A percentile compares a stretch with the other conserved stretches of the same genome.
These are phyloP conservation scores for Eulemur coronatus DNA, from an alignment of 2,797 vertebrate genomes.

Conservation along the genomic window DNA sequence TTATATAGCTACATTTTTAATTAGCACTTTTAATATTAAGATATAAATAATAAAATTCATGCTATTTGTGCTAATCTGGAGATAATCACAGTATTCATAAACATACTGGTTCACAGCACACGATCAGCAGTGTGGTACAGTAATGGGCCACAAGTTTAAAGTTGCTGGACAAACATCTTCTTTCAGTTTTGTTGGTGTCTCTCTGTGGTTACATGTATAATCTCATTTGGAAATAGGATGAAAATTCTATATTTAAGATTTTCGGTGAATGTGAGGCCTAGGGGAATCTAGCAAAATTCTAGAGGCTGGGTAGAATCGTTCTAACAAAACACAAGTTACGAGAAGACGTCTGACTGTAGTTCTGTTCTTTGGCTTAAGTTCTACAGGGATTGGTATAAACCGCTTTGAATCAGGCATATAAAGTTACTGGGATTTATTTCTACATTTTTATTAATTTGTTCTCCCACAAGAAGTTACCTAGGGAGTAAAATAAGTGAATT, in stretches of 20 bases:
- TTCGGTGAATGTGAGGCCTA: neutral
- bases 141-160: neutral
- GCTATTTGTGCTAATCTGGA: neutral
- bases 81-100: neutral
- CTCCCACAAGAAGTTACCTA: neutral
- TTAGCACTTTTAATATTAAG: neutral
- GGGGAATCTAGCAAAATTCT: neutral
- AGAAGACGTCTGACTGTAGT: neutral
- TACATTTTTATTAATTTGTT: neutral
- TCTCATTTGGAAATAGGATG: constrained; percentile 22
- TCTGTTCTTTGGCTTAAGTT: neutral
- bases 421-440: neutral
- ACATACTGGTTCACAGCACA: neutral
- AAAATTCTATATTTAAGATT: neutral
- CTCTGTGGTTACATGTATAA: neutral
- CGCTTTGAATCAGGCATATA: neutral
- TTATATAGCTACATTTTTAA: neutral
- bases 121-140: too few species aligned
- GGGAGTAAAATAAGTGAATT: neutral
- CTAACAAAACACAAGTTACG: neutral
- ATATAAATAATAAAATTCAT: neutral
- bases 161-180: neutral
- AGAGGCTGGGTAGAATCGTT: neutral
- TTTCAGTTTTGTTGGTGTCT: neutral
- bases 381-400: neutral